phyloP scores from a whole-genome alignment of 2,797 vertebrate genomes.

The Valencia hispanica region DNA sequence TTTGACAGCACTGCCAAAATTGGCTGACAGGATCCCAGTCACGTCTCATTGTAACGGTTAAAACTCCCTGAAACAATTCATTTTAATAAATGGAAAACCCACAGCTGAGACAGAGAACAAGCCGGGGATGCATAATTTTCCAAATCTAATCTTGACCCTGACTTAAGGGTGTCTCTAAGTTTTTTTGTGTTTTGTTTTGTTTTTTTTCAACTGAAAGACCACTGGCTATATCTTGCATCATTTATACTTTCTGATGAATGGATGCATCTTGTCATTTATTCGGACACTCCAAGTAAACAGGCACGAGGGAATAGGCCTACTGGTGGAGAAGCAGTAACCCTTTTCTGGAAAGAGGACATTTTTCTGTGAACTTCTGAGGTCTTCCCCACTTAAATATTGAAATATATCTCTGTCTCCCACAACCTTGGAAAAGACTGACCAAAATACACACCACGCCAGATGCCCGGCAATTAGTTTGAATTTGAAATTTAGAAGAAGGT shows the following conservation, averaged over 20 bases:
- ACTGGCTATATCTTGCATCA: conserved; percentile 60
- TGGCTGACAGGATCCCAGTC: conserved; percentile 60
- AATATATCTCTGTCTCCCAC: conserved; percentile 61
- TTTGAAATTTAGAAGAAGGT: conserved; percentile 39
- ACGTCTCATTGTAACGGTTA: conserved; percentile 69
- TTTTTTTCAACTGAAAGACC: conserved; percentile 57
- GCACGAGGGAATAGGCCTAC: conserved; percentile 67
- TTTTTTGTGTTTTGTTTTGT: too few species aligned
- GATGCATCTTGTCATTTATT: conserved; percentile 75
- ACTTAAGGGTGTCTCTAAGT: conserved; percentile 73
- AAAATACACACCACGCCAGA: conserved; percentile 47
- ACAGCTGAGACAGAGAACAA: conserved; percentile 45
- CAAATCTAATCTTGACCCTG: conserved; percentile 71
- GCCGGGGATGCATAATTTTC: conserved; percentile 67
- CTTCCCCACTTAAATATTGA: conserved; percentile 6
- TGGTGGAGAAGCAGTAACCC: conserved; percentile 65
- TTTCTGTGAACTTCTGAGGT: conserved; percentile 71
- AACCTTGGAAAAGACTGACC: conserved; percentile 66
- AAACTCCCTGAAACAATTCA: conserved; percentile 71
- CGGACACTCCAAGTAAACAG: conserved; percentile 47
- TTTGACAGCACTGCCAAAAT: conserved; percentile 63
- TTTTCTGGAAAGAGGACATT: conserved; percentile 72
- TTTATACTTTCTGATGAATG: conserved; percentile 77
- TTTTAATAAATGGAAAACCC: conserved; percentile 71
- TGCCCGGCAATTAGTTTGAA: conserved; percentile 46